Base-by-base conservation (phyloP, 2,113 vertebrate genomes). In the Corythornis cristatus region DNA sequence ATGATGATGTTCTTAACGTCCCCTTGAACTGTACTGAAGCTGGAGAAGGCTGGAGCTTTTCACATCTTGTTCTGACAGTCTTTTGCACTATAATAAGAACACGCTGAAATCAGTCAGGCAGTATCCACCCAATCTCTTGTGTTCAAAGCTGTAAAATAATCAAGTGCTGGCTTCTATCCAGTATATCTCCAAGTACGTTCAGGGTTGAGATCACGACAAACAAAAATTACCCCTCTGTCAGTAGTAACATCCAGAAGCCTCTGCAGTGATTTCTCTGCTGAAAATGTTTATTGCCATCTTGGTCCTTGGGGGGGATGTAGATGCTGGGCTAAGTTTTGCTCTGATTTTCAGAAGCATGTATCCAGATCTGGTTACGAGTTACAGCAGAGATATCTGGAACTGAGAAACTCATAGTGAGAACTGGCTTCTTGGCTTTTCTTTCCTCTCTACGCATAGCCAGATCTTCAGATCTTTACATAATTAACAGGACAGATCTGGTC, bases 61-160 rank as follows among this genome's bases (percentile, higher is more conserved):
- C 89, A 45, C 75, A 81, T 90, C 88, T 95, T 92, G 75, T 91
- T 92, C 90, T 91, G 88, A 90, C 83, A 70, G 88, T 61, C 88
- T 86, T 95, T 91, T 76, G 78, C 88, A 58, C 65, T 82, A 86
- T 79, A 97, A 86, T 85, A 93, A 90, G 82, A 96, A 77, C 82
- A 86, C 88, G 79, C 87, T 96, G 91, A 93, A 95, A 96, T 97
- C 96, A 95, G 75, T 91, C 78, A 80, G 77, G 86, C 95, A 93
- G 83, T 68, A 66, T 91, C 93, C 94, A 94, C 89, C 89, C 86
- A 83, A 84, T 91, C 88, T 93, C 86, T 87, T 81, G 91, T 95
- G 91, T 91, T 95, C 90, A 51, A 89, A 96, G 73, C 88, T 86
- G 54, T 46, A 40, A 94, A 91, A 78, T 75, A 93, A 95, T 88